Evolutionary conservation across 2,888 invertebrate species (phyloP), one percentile per base, ranked within the genome.

Genomic region (Quadroppia sp.): DNA sequence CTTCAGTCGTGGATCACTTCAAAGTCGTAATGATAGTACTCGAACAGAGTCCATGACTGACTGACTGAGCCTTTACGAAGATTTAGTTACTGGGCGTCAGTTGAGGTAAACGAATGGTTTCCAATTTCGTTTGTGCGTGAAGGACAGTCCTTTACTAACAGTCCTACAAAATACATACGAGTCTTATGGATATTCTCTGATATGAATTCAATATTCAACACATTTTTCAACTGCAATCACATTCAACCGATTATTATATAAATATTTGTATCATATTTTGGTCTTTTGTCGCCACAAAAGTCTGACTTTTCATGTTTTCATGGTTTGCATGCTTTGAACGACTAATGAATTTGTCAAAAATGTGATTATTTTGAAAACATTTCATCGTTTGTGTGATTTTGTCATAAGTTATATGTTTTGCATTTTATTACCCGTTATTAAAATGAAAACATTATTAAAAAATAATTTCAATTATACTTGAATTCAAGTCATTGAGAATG

Each of bases 61-160:
- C n/a, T n/a, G n/a, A n/a, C n/a, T n/a, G n/a, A n/a, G n/a, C 32
- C 25, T 61, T 32, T 61, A 25, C 61, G 17, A 7, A 32, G 61
- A 11, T 32, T 61, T 61, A 61, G 61, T 61, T 61, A 61, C 61
- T 61, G 61, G 61, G 61, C 61, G 61, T 61, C 61, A 30, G 61
- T 61, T 61, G 61, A 61, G 61, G 61, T 61, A 61, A 61, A 61
- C 61, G 32, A 61, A 28, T 61, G 30, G 61, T 61, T 61, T 61
- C 61, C 61, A 61, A 61, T 61, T 61, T 61, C 61, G 61, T 61
- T 61, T 61, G 61, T 61, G 61, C 61, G 61, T 61, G 61, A 61
- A 61, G 61, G 61, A 61, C 61, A 61, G 61, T 61, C 61, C 6
- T 9, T 32, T 20, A 23, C 53, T 53, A 20, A 3, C 17, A 45